Base-by-base conservation (phyloP, 1,140 invertebrate species). In the Pseudachorutes palmiensis region DNA sequence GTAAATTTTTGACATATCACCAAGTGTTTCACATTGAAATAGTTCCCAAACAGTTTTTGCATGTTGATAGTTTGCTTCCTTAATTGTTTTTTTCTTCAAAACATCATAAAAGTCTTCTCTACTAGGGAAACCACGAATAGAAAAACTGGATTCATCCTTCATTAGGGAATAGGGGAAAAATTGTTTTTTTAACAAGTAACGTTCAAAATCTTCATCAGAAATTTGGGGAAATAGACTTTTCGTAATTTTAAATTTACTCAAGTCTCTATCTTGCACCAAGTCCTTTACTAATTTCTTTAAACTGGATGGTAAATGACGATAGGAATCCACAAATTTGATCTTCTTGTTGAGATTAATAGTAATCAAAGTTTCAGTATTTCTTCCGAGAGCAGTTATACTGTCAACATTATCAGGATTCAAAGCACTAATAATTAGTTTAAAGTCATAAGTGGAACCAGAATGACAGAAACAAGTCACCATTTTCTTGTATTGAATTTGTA, bases 81-180 rank as follows among this genome's bases (percentile, higher is more conserved):
- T 55, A 22, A 55, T 55, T 55, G 51, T 9, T 55, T 55, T 55
- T 55, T 22, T 22, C 24, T 55, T 55, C 24, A 55, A 55, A 22
- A 14, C 51, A 55, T 55, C 24, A 5, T 14, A 14, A 55, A 55
- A 55, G 24, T 12, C 51, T 5, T 55, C 24, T 19, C 12, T 9
- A 26, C 5, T 5, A 16, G 51, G 51, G 24, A 55, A 55, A 26
- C 24, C 24, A 14, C 24, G 12, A 55, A 55, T 55, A 5, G 3
- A 5, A 55, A 16, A 55, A 24, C 51, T 55, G 5, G 9, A 9
- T 5, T 12, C 12, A 22, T 22, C 24, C 5, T 14, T 55, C 51
- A 55, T 55, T 55, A 55, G 51, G 12, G 12, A 14, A 24, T 55
- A 55, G 12, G 12, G 24, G 24, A 55, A 55, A 26, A 14, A 55